Percentiles rank a stretch among this genome's conserved stretches.
phyloP scores from a whole-genome alignment of 2,113 vertebrate genomes.

The Myrmecobius fasciatus region DNA sequence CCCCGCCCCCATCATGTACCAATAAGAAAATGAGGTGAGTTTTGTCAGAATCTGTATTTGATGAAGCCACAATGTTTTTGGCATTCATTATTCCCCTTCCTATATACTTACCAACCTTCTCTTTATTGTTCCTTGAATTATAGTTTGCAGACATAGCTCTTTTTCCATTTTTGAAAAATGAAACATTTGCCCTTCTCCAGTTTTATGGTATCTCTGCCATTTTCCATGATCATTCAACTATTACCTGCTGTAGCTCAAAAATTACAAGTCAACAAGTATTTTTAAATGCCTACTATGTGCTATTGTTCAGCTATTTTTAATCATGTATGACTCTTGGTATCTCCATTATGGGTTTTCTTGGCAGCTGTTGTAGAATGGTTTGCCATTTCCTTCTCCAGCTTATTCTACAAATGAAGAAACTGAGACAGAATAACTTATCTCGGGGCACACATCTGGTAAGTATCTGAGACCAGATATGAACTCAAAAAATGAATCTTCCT shows the following conservation, averaged over 20 bases:
- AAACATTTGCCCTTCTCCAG: not conserved
- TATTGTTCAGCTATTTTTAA: not conserved
- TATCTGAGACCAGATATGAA: not conserved
- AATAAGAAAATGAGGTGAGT: not conserved
- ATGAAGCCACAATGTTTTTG: not conserved
- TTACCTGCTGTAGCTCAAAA: not conserved
- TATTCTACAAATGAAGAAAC: not conserved
- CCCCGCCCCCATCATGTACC: not conserved
- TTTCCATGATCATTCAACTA: not conserved
- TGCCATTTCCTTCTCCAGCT: not conserved
- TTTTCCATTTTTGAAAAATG: not conserved
- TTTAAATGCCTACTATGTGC: not conserved
- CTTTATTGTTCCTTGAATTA: not conserved
- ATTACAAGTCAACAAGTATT: not conserved
- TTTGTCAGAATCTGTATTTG: not conserved
- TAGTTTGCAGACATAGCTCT: too few species aligned
- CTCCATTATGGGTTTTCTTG: not conserved
- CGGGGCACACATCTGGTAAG: not conserved
- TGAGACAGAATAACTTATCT: not conserved
- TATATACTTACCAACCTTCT: not conserved
- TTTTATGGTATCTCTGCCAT: not conserved
- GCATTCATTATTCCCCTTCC: not conserved
- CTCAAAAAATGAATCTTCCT: not conserved
- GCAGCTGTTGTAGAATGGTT: not conserved
- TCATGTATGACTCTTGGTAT: not conserved